These are phyloP conservation scores for Rhynchotus rufescens DNA, from an alignment of 2,797 vertebrate genomes.

Conservation along the genomic window DNA sequence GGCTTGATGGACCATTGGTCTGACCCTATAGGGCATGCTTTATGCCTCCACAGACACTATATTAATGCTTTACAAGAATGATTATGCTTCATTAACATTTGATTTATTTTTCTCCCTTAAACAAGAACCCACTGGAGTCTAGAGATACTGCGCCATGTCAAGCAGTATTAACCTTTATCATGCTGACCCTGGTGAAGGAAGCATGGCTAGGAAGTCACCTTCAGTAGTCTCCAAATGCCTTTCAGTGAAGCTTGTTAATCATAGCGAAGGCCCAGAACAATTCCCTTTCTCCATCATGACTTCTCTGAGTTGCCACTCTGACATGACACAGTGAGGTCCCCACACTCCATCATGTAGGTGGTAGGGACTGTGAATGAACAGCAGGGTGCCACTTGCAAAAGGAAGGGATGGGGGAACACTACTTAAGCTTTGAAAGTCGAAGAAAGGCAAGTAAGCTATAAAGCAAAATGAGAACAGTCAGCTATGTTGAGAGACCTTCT, in stretches of 20 bases:
- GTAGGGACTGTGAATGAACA: not conserved
- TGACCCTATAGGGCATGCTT: not conserved
- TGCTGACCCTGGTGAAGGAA: not conserved
- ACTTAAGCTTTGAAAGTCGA: not conserved
- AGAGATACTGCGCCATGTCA: not conserved
- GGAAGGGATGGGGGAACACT: not conserved
- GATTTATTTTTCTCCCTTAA: conserved; percentile 7
- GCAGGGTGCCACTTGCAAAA: not conserved
- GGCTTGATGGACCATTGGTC: not conserved
- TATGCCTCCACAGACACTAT: not conserved
- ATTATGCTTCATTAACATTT: conserved; percentile 17
- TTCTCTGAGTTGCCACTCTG: not conserved
- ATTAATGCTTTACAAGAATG: not conserved
- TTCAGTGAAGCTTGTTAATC: not conserved
- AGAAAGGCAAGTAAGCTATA: not conserved
- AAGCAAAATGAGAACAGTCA: not conserved
- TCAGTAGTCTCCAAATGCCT: not conserved
- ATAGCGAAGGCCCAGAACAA: not conserved
- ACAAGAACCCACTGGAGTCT: not conserved
- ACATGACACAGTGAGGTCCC: not conserved
- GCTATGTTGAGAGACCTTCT: not conserved
- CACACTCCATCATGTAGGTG: not conserved
- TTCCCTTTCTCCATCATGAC: not conserved
- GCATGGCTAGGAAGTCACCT: not conserved
- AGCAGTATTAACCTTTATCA: conserved; percentile 37